These are phyloP conservation scores for Festucalex cinctus DNA, from an alignment of 2,113 vertebrate species.

Conservation along the genomic window DNA sequence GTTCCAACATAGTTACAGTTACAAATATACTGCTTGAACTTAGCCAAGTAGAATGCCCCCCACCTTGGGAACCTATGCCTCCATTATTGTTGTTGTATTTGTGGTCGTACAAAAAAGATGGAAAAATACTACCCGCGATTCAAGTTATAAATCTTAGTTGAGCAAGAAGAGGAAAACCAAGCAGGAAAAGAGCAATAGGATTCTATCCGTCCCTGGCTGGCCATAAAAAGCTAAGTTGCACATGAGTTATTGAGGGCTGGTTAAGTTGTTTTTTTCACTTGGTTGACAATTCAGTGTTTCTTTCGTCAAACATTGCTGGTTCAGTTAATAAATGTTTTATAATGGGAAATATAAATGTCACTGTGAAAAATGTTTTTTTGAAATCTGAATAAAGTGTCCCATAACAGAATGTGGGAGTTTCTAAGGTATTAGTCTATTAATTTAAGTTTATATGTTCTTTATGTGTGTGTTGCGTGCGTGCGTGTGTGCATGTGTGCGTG, in stretches of 20 bases:
- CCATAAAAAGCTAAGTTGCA: constrained; percentile 62
- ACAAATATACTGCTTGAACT: constrained; percentile 7
- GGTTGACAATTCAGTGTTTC: neutral
- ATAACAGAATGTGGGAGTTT: neutral
- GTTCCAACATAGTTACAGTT: neutral
- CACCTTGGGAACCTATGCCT: constrained; percentile 23
- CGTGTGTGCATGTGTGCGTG: too few relatives aligned
- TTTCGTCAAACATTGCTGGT: neutral
- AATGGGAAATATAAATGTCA: neutral
- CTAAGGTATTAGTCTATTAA: neutral
- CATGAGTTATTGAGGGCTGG: constrained; percentile 52
- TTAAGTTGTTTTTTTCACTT: neutral
- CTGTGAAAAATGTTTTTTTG: neutral
- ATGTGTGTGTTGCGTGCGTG: too few relatives aligned
- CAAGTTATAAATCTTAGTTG: constrained; percentile 25
- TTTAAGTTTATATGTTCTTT: neutral
- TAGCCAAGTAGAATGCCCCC: constrained; percentile 20
- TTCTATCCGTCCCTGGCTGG: constrained; percentile 48
- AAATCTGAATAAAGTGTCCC: neutral
- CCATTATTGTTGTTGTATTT: constrained; percentile 27
- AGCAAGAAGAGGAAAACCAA: constrained; percentile 40
- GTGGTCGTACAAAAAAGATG: constrained; percentile 27
- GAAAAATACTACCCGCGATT: neutral
- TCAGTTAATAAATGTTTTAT: neutral
- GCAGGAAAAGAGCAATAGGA: constrained; percentile 48